These are phyloP conservation scores for Nomada fabriciana DNA, from an alignment of 2,888 invertebrate genomes.

Conservation along the genomic window DNA sequence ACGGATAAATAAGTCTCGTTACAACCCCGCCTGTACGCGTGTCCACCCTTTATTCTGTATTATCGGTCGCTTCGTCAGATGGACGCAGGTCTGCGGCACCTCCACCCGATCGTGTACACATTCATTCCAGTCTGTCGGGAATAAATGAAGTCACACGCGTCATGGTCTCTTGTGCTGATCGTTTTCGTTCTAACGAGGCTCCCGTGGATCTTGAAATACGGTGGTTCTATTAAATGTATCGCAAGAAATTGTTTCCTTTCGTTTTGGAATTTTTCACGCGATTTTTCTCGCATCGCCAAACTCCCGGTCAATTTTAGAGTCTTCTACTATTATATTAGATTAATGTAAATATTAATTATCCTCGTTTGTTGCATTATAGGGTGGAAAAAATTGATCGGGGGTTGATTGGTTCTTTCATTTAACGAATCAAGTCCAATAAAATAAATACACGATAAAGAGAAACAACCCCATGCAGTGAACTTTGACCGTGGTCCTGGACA, in stretches of 20 bases:
- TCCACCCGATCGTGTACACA: constrained; percentile 31
- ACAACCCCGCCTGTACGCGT: background rate
- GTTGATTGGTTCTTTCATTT: background rate
- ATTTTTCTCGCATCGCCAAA: background rate
- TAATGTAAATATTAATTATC: constrained; percentile 5
- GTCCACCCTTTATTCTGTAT: constrained; percentile 14
- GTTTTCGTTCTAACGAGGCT: background rate
- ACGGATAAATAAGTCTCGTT: constrained; percentile 34
- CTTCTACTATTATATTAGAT: no score
- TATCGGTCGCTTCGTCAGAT: constrained; percentile 7
- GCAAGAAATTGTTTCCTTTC: background rate
- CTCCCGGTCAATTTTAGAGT: constrained; percentile 12
- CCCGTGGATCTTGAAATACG: background rate
- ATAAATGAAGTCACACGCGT: background rate
- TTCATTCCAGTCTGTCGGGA: background rate
- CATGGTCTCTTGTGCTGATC: background rate
- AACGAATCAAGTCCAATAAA: background rate
- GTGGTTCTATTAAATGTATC: background rate
- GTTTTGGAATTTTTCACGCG: background rate
- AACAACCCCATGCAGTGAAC: constrained; percentile 4
- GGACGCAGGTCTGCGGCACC: background rate
- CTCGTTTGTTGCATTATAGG: background rate
- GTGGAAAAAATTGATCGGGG: background rate
- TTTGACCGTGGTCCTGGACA: constrained; percentile 40
- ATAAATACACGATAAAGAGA: constrained; percentile 49